Percentiles rank a stretch among this genome's conserved stretches.
These are phyloP conservation scores for Salvator merianae DNA, from an alignment of 2,113 vertebrate genomes.

Conservation along the genomic window DNA sequence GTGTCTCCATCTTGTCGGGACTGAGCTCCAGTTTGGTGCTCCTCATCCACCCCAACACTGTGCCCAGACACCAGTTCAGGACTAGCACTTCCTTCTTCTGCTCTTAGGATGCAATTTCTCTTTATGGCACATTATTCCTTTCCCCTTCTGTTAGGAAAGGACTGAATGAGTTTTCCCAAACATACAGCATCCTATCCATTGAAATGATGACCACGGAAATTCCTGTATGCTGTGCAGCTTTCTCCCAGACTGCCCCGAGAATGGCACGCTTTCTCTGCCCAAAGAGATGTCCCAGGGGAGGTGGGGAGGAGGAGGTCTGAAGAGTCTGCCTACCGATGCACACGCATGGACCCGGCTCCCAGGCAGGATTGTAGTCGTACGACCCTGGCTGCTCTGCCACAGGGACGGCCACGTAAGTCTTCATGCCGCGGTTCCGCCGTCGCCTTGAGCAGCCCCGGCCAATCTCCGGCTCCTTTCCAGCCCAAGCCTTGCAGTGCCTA, in stretches of 20 bases:
- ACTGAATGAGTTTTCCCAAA: neutral
- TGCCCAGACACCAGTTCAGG: too few species aligned
- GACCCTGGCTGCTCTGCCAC: neutral
- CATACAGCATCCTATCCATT: too few species aligned
- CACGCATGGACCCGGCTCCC: conserved; percentile 1
- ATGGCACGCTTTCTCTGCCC: neutral
- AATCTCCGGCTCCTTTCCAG: neutral
- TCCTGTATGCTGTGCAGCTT: neutral
- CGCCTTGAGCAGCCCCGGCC: neutral
- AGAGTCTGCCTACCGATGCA: conserved; percentile 1
- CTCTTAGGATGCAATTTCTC: too few species aligned
- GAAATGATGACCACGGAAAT: neutral
- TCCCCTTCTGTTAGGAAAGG: neutral
- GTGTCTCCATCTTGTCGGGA: too few species aligned
- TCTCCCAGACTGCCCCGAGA: neutral
- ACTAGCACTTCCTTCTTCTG: too few species aligned
- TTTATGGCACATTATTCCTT: too few species aligned
- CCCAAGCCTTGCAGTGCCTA: neutral
- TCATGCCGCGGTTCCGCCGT: neutral
- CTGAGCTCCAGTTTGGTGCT: too few species aligned
- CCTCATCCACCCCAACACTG: too few species aligned
- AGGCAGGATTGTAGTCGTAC: conserved; percentile 15
- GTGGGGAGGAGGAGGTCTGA: too few species aligned
- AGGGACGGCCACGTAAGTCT: neutral
- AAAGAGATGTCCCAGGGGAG: too few species aligned